A percentile compares a stretch with the other conserved stretches of the same genome.
phyloP scores from a whole-genome alignment of 2,113 vertebrate species.

The Strix aluco region DNA sequence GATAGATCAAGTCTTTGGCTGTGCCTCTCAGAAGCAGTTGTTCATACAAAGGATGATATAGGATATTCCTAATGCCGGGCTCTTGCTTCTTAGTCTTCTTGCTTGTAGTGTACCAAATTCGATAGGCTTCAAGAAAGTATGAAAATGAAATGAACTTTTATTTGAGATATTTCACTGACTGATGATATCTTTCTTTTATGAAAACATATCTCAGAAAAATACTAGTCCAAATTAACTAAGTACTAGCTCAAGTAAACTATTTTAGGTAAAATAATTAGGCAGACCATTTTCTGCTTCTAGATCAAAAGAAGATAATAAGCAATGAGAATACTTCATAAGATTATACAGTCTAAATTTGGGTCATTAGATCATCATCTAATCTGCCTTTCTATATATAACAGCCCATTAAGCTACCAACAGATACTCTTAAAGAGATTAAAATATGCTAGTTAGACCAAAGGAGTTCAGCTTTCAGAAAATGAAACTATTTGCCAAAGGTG shows the following conservation, averaged over 20 bases:
- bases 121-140: background rate
- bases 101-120: background rate
- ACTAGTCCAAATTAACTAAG: background rate
- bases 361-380: slow-evolving; percentile 16
- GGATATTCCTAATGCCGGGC: background rate
- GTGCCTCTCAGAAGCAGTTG: background rate
- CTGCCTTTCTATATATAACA: background rate
- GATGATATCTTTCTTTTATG: background rate
- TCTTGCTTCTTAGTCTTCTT: background rate
- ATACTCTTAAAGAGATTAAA: background rate
- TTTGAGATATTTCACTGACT: background rate
- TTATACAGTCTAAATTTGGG: background rate
- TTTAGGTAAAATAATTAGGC: background rate
- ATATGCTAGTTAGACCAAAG: background rate
- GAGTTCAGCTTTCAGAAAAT: slow-evolving; percentile 1
- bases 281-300: background rate
- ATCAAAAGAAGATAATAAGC: background rate
- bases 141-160: background rate
- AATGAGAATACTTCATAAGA: background rate
- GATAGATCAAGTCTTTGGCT: background rate
- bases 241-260: background rate
- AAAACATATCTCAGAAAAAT: background rate
- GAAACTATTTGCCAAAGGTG: background rate
- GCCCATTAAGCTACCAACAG: background rate
- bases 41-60: background rate